Evolutionary conservation across 1,140 invertebrate species (phyloP).

Genomic region (Cotesia glomerata): DNA sequence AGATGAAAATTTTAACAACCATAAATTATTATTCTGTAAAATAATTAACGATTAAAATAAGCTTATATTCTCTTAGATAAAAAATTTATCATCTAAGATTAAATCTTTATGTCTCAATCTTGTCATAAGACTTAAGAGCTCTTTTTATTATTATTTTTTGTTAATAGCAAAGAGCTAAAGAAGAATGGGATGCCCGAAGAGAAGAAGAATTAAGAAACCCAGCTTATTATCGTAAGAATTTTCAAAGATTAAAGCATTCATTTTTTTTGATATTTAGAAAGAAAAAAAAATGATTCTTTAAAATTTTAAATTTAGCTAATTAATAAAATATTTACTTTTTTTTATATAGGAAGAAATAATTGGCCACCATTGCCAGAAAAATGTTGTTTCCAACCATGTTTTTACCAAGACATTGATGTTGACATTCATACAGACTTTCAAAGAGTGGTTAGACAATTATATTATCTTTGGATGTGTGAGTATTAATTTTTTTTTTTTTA

Average conservation of each 20-base stretch:
- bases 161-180: slow-evolving; percentile 68
- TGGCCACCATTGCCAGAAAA: slow-evolving; percentile 96
- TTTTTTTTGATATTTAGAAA: too few species aligned
- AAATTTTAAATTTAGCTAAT: not conserved
- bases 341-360: slow-evolving; percentile 83
- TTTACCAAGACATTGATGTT: slow-evolving; percentile 99
- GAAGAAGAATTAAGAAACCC: slow-evolving; percentile 86
- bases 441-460: slow-evolving; percentile 90
- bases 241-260: too few species aligned
- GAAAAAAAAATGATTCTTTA: too few species aligned
- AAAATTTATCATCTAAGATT: too few species aligned
- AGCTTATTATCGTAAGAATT: slow-evolving; percentile 68
- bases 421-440: slow-evolving; percentile 99
- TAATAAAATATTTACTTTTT: slow-evolving; percentile 11
- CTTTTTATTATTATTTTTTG: too few species aligned
- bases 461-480: slow-evolving; percentile 98
- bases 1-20: too few species aligned
- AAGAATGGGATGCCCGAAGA: slow-evolving; percentile 85
- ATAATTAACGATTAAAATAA: too few species aligned
- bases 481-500: slow-evolving; percentile 5
- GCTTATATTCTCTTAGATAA: too few species aligned
- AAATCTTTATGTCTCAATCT: too few species aligned
- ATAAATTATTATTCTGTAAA: too few species aligned
- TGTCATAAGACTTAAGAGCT: too few species aligned
- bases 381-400: slow-evolving; percentile 95